Evolutionary conservation across 1,140 invertebrate genomes (phyloP).

Genomic region (Gerris buenoi): DNA sequence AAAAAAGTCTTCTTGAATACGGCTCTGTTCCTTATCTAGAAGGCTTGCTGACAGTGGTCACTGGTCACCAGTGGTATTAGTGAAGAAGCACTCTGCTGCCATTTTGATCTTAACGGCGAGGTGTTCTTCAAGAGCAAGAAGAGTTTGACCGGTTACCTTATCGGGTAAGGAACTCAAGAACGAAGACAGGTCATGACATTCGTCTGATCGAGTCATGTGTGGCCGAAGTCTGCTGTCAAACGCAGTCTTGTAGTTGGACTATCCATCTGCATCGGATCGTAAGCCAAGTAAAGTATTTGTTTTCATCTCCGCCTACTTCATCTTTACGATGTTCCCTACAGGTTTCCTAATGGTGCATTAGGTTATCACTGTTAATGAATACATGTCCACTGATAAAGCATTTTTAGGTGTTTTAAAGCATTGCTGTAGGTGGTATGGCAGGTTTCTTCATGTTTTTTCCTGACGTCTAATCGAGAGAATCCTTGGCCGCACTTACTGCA

Average conservation of each 20-base stretch:
- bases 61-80: neutral
- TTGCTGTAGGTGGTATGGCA: neutral
- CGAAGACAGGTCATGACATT: neutral
- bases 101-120: neutral
- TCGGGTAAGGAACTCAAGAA: neutral
- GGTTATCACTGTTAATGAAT: neutral
- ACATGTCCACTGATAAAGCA: neutral
- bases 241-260: neutral
- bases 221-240: neutral
- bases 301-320: neutral
- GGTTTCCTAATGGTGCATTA: neutral
- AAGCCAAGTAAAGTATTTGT: neutral
- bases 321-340: neutral
- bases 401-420: too few relatives aligned
- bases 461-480: neutral
- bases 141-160: neutral
- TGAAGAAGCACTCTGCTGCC: neutral
- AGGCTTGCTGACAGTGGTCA: neutral
- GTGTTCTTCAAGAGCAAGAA: neutral
- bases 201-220: neutral
- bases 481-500: neutral
- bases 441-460: neutral
- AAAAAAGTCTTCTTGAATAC: neutral
- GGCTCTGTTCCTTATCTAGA: neutral
- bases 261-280: neutral